These are phyloP conservation scores for Calephelis virginiensis DNA, from an alignment of 1,140 invertebrate genomes.

Conservation along the genomic window DNA sequence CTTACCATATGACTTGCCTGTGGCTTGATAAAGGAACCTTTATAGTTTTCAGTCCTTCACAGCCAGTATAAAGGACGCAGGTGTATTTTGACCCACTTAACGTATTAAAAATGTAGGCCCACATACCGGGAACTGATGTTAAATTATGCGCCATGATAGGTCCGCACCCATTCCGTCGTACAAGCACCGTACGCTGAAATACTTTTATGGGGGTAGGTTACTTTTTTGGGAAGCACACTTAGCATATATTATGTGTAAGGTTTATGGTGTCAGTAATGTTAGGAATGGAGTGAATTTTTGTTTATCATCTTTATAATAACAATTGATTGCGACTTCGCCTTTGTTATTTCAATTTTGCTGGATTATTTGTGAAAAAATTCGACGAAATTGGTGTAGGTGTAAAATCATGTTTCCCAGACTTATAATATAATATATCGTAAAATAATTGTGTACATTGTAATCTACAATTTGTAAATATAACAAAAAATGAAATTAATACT, in stretches of 20 bases:
- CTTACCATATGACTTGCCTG: too few relatives aligned
- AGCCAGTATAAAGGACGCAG: not conserved
- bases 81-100: slow-evolving; percentile 10
- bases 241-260: not conserved
- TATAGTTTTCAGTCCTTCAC: too few relatives aligned
- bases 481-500: too few relatives aligned
- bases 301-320: not conserved
- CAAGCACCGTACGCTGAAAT: not conserved
- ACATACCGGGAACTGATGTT: not conserved
- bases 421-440: too few relatives aligned
- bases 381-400: too few relatives aligned
- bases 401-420: too few relatives aligned
- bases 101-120: slow-evolving; percentile 12
- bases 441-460: too few relatives aligned
- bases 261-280: not conserved
- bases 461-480: too few relatives aligned
- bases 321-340: too few relatives aligned
- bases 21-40: too few relatives aligned
- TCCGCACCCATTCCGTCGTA: not conserved
- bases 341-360: too few relatives aligned
- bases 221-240: not conserved
- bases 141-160: slow-evolving; percentile 10
- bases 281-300: not conserved
- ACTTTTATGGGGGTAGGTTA: not conserved
- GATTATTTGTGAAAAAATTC: too few relatives aligned